These are phyloP conservation scores for Diarsia mendica DNA, from an alignment of 2,888 invertebrate genomes.

Conservation along the genomic window DNA sequence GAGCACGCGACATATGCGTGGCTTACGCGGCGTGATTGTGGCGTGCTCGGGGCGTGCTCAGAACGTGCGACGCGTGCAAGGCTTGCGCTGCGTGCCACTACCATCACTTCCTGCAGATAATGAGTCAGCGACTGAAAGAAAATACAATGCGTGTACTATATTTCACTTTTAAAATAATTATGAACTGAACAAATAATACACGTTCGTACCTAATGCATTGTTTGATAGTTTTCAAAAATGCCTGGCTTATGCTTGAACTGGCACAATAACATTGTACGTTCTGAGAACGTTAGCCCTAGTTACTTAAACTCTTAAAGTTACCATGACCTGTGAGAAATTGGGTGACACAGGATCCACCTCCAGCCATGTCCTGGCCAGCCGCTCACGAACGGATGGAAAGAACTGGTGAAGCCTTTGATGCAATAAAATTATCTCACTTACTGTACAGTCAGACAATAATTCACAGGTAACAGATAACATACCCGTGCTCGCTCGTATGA, in stretches of 20 bases:
- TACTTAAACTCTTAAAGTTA: too few relatives aligned
- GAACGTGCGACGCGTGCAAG: not conserved
- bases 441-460: too few relatives aligned
- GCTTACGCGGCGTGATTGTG: not conserved
- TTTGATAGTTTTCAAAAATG: not conserved
- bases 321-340: too few relatives aligned
- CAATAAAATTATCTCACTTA: too few relatives aligned
- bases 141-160: constrained; percentile 8
- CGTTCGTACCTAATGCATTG: not conserved
- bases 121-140: constrained; percentile 16
- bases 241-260: not conserved
- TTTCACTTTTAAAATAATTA: constrained; percentile 1
- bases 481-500: constrained; percentile 11
- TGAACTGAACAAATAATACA: not conserved
- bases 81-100: not conserved
- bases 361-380: too few relatives aligned
- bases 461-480: constrained; percentile 3
- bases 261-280: not conserved
- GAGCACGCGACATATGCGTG: not conserved
- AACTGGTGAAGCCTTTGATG: too few relatives aligned
- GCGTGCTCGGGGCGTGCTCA: not conserved
- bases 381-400: too few relatives aligned
- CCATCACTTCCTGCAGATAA: constrained; percentile 22
- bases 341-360: too few relatives aligned
- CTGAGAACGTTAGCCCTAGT: too few relatives aligned